A percentile compares a stretch with the other conserved stretches of the same genome.
Conservation (phyloP, 2,888 invertebrate species). For the Spilarctia lutea region DNA sequence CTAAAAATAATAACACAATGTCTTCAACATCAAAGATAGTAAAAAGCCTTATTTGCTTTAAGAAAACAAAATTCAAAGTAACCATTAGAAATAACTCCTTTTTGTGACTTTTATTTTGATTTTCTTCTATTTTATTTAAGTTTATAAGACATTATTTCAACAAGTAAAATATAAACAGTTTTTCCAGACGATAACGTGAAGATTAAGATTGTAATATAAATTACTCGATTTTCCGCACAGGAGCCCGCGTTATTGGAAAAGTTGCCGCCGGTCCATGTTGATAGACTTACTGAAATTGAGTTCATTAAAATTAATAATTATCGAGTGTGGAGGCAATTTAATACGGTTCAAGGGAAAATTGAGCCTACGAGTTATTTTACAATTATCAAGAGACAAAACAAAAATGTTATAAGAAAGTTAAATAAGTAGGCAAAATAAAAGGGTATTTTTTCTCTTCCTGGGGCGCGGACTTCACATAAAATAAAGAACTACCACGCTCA, state of each 20-base stretch:
- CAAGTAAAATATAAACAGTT: constrained; percentile 39
- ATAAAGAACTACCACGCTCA: not conserved
- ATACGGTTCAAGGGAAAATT: constrained; percentile 18
- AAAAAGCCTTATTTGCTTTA: too few species aligned
- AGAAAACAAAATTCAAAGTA: too few species aligned
- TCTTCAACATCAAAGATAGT: too few species aligned
- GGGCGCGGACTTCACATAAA: too few species aligned
- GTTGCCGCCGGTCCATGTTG: constrained; percentile 66
- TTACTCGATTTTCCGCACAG: constrained; percentile 65
- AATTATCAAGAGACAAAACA: constrained; percentile 3
- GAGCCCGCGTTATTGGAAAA: constrained; percentile 60
- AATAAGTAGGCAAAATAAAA: not conserved
- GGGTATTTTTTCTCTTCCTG: too few species aligned
- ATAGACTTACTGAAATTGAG: constrained; percentile 76
- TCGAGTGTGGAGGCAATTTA: constrained; percentile 41
- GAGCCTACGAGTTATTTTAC: constrained; percentile 10
- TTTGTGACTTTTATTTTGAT: not conserved
- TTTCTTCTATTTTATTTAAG: not conserved
- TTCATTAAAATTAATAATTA: constrained; percentile 77
- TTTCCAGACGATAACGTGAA: constrained; percentile 53
- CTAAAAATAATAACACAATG: too few species aligned
- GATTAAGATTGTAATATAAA: constrained; percentile 70
- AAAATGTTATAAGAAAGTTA: not conserved
- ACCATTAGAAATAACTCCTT: not conserved
- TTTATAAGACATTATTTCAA: not conserved